Base-by-base conservation (phyloP, 2,113 vertebrate genomes). In the Channa argus region DNA sequence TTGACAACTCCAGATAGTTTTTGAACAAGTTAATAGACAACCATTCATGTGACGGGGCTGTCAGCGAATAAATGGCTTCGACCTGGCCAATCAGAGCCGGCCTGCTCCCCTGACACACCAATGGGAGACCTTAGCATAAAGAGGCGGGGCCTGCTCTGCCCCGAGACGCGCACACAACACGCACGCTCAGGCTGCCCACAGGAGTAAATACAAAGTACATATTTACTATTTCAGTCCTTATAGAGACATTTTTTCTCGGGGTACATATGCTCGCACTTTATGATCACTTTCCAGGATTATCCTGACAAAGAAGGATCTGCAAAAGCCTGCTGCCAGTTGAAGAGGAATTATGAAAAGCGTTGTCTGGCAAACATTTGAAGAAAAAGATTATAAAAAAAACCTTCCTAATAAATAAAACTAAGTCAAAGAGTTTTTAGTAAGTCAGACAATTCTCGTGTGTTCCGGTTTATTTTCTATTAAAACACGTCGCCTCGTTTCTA, bases 11-110 rank as follows among this genome's bases (percentile, higher is more conserved):
- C 97, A 93, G 96, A 97, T 96, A 99, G 95, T 99, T 99, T 99
- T 98, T 96, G 97, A 98, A 99, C 97, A 99, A 99, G 97, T 99
- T 99, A 98, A 98, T 99, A 98, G 97, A 99, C 97, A 98, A 98
- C 96, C 97, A 94, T 98, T 97, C 97, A 99, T 98, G 97, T 96
- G 96, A 97, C 93, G 95, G 95, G 96, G 96, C 96, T 97, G 97
- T 96, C 97, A 97, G 96, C 94, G 95, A 97, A 99, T 99, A 99
- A 99, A 99, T 99, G 97, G 92, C 92, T 96, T 91, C 83, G 91
- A 92, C 86, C 92, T 92, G 96, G 92, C 98, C 97, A 99, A 99
- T 99, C 96, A 96, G 92, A 93, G 94, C 82, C 53, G 94, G 85
- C 85, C 93, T 94, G 96, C 94, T 95, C 95, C 95, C 91, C 82